Evolutionary conservation across 2,113 vertebrate genomes (phyloP), one percentile per base, ranked within the genome.

Genomic region (Todiramphus saurophagus): DNA sequence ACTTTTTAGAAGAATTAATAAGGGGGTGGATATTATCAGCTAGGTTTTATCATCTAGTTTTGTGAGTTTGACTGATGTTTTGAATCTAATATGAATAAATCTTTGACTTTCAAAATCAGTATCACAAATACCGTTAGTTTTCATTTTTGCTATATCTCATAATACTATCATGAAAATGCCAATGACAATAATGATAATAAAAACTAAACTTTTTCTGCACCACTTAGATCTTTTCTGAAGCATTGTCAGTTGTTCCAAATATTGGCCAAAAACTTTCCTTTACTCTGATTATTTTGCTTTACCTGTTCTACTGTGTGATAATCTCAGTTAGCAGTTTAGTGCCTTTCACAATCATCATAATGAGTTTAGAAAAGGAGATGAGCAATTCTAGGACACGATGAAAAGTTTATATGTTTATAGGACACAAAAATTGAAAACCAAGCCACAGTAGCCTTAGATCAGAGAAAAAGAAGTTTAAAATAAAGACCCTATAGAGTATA

Each of bases 21-120:
- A 68, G 2, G 7, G 15, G 4, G 2, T 77, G 28, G 11, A 51
- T 0, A 0, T 56, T 87, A 62, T 58, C 37, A 58, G 24, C 8
- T 50, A 60, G 10, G 10, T 62, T 18, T 85, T 70, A 41, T 59
- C 4, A 30, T 43, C 30, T 53, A 60, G 4, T 35, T 73, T 74
- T 68, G 5, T 55, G 67, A 69, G 16, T 69, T 72, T 73, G 20
- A 43, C 13, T 74, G 16, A 35, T 67, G 6, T 25, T 70, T 48
- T 66, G 53, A 75, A 79, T 74, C 21, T 17, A 66, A 28, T 31
- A 33, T 33, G 73, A 90, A 70, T 75, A 90, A 72, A 80, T 3
- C 3, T n/a, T 69, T 1, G 2, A 12, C 9, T 83, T 69, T 88
- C 77, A 95, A 86, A 83, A 74, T 37, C 30, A 70, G 13, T 43